These are phyloP conservation scores for Papilio protenor DNA, from an alignment of 2,888 invertebrate species.

Conservation along the genomic window DNA sequence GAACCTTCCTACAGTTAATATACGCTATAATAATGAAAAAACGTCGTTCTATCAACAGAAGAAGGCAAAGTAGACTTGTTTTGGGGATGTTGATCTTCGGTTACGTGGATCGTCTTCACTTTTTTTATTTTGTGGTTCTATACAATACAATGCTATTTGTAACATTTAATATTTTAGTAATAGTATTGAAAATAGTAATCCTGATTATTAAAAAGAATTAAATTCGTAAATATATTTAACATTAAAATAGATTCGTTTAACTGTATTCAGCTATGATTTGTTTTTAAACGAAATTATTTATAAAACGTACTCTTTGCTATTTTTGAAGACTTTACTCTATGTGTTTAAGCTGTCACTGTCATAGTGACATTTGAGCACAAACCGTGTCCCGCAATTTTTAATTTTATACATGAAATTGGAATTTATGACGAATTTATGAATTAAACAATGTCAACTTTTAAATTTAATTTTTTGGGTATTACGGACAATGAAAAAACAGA, in stretches of 20 bases:
- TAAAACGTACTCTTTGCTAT: not conserved
- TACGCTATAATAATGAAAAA: too few species aligned
- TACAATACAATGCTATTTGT: not conserved
- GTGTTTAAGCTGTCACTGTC: not conserved
- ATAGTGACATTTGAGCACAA: not conserved
- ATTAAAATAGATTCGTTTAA: not conserved
- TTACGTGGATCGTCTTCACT: too few species aligned
- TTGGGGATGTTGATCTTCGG: too few species aligned
- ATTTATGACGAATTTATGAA: not conserved
- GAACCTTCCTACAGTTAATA: too few species aligned
- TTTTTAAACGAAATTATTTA: not conserved
- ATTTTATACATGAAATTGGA: not conserved
- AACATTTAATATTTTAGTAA: too few species aligned
- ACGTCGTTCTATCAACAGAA: too few species aligned
- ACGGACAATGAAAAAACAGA: slow-evolving; percentile 45
- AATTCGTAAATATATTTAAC: too few species aligned
- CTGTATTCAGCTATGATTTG: not conserved
- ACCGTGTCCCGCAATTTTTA: not conserved
- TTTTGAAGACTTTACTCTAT: not conserved
- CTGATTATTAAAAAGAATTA: too few species aligned
- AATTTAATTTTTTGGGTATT: slow-evolving; percentile 67
- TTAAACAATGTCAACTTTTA: slow-evolving; percentile 56
- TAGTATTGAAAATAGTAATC: too few species aligned
- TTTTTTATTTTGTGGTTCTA: too few species aligned
- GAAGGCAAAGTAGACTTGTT: too few species aligned